Evolutionary conservation across 2,888 invertebrate species (phyloP), one percentile per base, ranked within the genome.

Genomic region (Druceiella hillmani): DNA sequence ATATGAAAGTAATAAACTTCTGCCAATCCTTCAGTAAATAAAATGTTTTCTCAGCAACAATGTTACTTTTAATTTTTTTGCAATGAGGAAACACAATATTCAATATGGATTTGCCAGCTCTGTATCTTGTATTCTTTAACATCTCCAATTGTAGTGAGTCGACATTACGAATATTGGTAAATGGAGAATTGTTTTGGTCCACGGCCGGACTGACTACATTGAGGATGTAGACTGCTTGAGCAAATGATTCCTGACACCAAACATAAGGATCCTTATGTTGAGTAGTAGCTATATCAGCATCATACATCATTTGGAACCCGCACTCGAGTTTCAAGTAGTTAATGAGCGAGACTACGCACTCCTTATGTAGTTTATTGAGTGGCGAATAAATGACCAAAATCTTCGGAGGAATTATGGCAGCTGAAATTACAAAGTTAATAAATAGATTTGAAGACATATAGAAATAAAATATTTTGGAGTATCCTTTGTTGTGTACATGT

Each of bases 71-170:
- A 2, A 67, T 41, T 0, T 59, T 64, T 36, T 59, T 59, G 1
- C 69, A 69, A 43, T 69, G 60, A 36, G 69, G 66, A 29, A 69
- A 69, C 44, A 61, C 57, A 0, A 70, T 58, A 25, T 67, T 69
- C 3, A 63, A 43, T 0, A 69, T 48, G 3, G 64, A 57, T 43
- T 69, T 68, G 36, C 45, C 49, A 22, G 56, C 51, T 0, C 57
- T 48, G 0, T 47, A 52, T 13, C 59, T 49, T 30, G 48, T 55
- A 0, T 58, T 50, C 47, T 56, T 61, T 0, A 68, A 45, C 38
- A 65, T 53, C 0, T 61, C 55, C 1, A 70, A 51, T 0, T 66
- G 54, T 0, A 68, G 46, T 0, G 45, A 44, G 31, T 69, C 69
- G 0, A 69, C 57, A 17, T 67, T 55, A 40, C 56, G n/a, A n/a